phyloP scores from a whole-genome alignment of 2,888 invertebrate genomes.

The Camponotus fellah region DNA sequence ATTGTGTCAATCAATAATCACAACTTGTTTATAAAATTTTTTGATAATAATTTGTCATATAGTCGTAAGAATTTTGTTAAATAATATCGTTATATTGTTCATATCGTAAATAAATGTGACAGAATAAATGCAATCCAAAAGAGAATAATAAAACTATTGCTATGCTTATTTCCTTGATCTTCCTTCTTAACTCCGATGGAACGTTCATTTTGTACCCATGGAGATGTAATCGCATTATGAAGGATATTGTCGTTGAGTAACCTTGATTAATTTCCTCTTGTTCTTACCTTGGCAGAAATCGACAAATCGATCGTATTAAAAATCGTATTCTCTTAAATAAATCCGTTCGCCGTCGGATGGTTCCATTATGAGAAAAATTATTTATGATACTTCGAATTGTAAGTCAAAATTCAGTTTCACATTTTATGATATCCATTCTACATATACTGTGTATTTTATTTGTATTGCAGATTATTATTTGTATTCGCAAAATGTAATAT shows the following conservation, averaged over 20 bases:
- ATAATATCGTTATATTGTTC: neutral
- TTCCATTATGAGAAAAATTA: neutral
- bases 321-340: constrained; percentile 30
- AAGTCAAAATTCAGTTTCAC: neutral
- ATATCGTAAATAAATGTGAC: constrained; percentile 16
- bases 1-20: neutral
- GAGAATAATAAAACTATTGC: constrained; percentile 22
- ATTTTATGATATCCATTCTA: neutral
- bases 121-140: neutral
- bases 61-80: neutral
- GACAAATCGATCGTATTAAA: constrained; percentile 34
- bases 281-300: constrained; percentile 21
- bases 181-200: constrained; percentile 48
- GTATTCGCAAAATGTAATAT: no score
- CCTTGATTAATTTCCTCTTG: constrained; percentile 73
- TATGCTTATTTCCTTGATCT: constrained; percentile 48
- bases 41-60: neutral
- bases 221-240: constrained; percentile 78
- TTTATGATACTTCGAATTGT: neutral
- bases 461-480: no score
- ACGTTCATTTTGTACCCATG: constrained; percentile 63
- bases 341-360: neutral
- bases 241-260: constrained; percentile 73
- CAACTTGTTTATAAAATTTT: neutral
- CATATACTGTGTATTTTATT: no score